phyloP scores from a whole-genome alignment of 2,113 vertebrate species.

The Catharus minimus region DNA sequence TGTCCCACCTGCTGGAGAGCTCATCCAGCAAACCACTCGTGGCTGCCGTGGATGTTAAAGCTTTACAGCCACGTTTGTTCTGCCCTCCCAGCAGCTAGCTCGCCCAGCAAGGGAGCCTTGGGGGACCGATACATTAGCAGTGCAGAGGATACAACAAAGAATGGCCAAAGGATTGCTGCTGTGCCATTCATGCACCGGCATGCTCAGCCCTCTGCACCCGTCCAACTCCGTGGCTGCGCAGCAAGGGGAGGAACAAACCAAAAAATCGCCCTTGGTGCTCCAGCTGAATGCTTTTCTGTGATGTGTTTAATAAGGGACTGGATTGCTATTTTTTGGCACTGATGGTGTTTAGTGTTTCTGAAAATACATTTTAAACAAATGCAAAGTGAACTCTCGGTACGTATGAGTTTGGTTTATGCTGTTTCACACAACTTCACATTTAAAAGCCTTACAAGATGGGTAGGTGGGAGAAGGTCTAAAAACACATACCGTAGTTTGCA shows the following conservation, averaged over 20 bases:
- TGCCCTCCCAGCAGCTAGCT: slow-evolving; percentile 6
- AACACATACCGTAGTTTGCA: background rate
- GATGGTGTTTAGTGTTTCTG: background rate
- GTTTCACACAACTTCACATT: background rate
- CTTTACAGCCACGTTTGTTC: background rate
- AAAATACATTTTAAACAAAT: background rate
- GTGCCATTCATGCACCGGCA: background rate
- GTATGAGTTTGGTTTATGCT: background rate
- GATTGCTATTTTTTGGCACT: background rate
- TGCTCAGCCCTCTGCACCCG: background rate
- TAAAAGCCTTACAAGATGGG: background rate
- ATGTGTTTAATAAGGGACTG: background rate
- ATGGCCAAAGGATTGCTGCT: background rate
- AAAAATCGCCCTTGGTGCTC: background rate
- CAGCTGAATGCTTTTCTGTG: background rate
- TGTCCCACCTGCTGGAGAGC: slow-evolving; percentile 45
- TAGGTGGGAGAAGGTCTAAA: background rate
- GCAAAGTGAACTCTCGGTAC: background rate
- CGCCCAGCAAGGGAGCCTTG: background rate
- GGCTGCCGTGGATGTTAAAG: slow-evolving; percentile 12
- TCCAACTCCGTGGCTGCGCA: background rate
- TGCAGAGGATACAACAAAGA: background rate
- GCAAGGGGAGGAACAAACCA: background rate
- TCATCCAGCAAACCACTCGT: background rate
- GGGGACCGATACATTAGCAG: background rate